Evolutionary conservation across 1,140 invertebrate genomes (phyloP).

Genomic region (Zaprionus lachaisei): DNA sequence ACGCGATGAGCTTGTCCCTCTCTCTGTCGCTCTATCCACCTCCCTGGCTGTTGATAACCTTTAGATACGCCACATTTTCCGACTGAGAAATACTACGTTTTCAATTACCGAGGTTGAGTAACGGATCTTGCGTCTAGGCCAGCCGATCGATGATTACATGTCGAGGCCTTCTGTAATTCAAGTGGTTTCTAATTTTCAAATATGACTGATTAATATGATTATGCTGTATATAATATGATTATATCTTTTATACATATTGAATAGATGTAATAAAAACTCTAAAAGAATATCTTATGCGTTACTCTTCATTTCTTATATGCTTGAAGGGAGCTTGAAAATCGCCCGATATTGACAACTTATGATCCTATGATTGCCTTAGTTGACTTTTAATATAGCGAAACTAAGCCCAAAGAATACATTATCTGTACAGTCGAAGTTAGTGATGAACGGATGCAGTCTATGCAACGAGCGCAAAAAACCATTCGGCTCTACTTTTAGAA

Average conservation of each 20-base stretch:
- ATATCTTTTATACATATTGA: too few relatives aligned
- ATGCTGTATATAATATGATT: too few relatives aligned
- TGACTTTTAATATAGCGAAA: too few relatives aligned
- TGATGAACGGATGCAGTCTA: too few relatives aligned
- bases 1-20: slow-evolving; percentile 55
- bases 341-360: too few relatives aligned
- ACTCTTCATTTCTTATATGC: too few relatives aligned
- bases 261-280: too few relatives aligned
- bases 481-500: slow-evolving; percentile 49
- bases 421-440: too few relatives aligned
- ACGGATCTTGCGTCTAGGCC: slow-evolving; percentile 63
- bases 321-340: too few relatives aligned
- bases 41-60: slow-evolving; percentile 28
- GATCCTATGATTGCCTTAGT: too few relatives aligned
- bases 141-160: slow-evolving; percentile 38
- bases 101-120: slow-evolving; percentile 62
- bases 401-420: too few relatives aligned
- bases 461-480: not conserved
- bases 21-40: not conserved
- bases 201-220: not conserved
- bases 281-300: too few relatives aligned
- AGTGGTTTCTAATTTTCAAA: slow-evolving; percentile 6
- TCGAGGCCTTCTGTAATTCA: slow-evolving; percentile 57
- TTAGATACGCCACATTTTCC: slow-evolving; percentile 27
- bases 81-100: slow-evolving; percentile 17